These are phyloP conservation scores for Hippocampus zosterae DNA, from an alignment of 2,113 vertebrate genomes.

Conservation along the genomic window DNA sequence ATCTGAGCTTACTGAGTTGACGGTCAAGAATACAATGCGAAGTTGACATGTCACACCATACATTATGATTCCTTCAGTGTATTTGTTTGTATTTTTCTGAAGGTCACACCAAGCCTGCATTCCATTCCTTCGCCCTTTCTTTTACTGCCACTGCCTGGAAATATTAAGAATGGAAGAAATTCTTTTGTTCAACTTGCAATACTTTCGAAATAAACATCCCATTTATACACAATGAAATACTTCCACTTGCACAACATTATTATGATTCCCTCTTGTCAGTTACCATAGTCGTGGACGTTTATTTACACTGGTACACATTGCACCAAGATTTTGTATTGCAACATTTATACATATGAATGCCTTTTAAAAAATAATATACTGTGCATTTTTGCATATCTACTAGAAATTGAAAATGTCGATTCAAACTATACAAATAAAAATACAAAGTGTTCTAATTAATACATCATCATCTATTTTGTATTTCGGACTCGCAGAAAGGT, in stretches of 20 bases:
- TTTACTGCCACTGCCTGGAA: not conserved
- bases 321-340: no score
- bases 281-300: not conserved
- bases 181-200: not conserved
- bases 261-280: not conserved
- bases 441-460: not conserved
- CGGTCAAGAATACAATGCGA: not conserved
- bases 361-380: not conserved
- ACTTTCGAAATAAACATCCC: not conserved
- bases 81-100: slow-evolving; percentile 1
- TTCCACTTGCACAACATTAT: not conserved
- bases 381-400: not conserved
- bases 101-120: not conserved
- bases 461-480: not conserved
- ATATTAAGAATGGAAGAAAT: slow-evolving; percentile 1
- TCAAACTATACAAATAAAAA: not conserved
- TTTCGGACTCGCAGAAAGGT: not conserved
- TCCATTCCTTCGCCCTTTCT: not conserved
- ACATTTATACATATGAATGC: no score
- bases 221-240: no score
- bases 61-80: slow-evolving; percentile 3
- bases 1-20: not conserved
- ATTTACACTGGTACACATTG: not conserved
- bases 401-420: not conserved
- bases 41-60: not conserved